Evolutionary conservation across 2,888 invertebrate species (phyloP), one percentile per base, ranked within the genome.

Genomic region (Orthosia gothica): DNA sequence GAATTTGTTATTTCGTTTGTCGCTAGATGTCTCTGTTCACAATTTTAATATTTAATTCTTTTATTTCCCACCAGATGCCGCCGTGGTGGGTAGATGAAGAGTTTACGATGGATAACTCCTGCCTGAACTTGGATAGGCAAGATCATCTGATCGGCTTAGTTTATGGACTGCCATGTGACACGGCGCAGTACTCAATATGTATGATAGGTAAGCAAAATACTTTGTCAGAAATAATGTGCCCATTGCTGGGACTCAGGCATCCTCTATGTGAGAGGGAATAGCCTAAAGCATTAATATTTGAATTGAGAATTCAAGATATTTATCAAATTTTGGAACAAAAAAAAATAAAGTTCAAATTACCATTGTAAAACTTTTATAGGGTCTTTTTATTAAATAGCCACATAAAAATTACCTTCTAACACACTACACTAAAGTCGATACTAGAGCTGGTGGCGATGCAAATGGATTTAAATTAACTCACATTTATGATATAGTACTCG

Each of bases 101-200:
- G 5, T 95, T 92, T 82, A 90, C 91, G 0, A 91, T 93, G 86
- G 96, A 95, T 81, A 95, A 92, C 64, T 91, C 94, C 0, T 97
- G 97, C 70, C 85, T 97, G 7, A 97, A 97, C 81, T 87, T 97
- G 75, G 97, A 97, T 74, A 88, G 97, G 2, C 95, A 94, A 65
- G 96, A 96, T 70, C 97, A 97, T 70, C 88, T 96, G 9, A 93
- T 92, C 9, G 95, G 96, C 0, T 86, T 97, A 16, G 91, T 97
- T 2, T 97, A 97, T 67, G 97, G 97, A 0, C 89, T 97, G 9
- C 96, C 97, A 0, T 97, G 97, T 79, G 95, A 95, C 54, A 96
- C 95, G 0, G 93, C 96, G 2, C 97, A 97, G 82, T 94, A 95
- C 65, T 97, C 97, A 1, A 91, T 97, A 20, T 97, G 97, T 76